Base-by-base conservation (phyloP, 2,888 invertebrate species). In the Euclidia mi region DNA sequence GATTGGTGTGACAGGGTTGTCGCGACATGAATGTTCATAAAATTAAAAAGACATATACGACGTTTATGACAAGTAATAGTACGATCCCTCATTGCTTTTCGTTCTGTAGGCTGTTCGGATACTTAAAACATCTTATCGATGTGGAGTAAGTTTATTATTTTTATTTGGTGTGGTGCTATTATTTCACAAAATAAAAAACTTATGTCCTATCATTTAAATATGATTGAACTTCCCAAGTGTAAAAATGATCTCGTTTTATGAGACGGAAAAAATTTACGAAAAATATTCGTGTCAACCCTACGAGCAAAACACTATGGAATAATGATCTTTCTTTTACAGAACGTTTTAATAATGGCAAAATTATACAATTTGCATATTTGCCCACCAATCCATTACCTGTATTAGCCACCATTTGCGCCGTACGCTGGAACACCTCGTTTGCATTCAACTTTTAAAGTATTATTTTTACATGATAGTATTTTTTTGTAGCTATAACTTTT, bases 281-380 rank as follows among this genome's bases (percentile, higher is more conserved):
- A 1, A 15, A 4, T 28, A 3, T 14, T 34, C 2, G 15, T 46
- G 38, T 2, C 81, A 88, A 48, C 88, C 87, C 88, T 88, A 75
- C 29, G 9, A 25, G 53, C 44, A 59, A 67, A 78, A 68, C 61
- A 72, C 68, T 74, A 74, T 71, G 66, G 58, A 74, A 81, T 83
- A 85, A 82, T 79, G 78, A 79, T 81, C 78, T 75, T 86, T 85
- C 84, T 88, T 88, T 85, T 81, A 78, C 74, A 67, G 76, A 78
- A 84, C 78, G 72, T 87, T 89, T 87, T 87, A 88, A 88, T 90
- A 85, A 86, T 81, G 78, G 84, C 63, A 74, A 85, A 85, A 88
- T 87, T 85, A 76, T 81, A 74, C 76, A 75, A 88, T 90, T 89
- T 89, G 82, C 90, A 90, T 90, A 88, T 79, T 84, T 81, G 78